Base-by-base conservation (phyloP, 2,888 invertebrate species). In the Xylophagus ater region DNA sequence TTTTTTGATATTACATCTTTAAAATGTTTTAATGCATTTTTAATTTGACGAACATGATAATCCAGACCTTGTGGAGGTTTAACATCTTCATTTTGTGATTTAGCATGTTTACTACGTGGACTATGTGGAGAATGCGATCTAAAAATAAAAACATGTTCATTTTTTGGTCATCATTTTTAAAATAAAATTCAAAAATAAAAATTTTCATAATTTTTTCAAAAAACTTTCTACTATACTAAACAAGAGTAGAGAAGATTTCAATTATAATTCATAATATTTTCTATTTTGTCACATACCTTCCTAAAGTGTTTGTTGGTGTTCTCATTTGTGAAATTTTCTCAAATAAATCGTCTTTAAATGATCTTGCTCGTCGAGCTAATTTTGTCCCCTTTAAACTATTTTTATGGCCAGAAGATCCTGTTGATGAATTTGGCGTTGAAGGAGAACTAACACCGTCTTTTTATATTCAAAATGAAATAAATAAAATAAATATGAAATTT, bases 321-420 rank as follows among this genome's bases (percentile, higher is more conserved):
- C 88, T 79, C 81, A 89, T 88, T 66, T 86, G 82, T 51, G 84
- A 85, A 63, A 89, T 78, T 66, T 86, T 86, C 65, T 88, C 87
- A 60, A 89, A 74, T 57, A 90, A 76, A 68, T 89, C 89, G 74
- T 89, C 88, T 70, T 89, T 90, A 69, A 90, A 89, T 49, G 87
- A 87, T 53, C 88, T 78, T 47, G 89, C 89, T 49, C 89, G 76
- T 50, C 86, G 72, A 42, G 88, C 87, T 67, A 89, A 72, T 66
- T 86, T 86, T 51, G 83, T 86, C 58, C 85, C 81, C 59, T 83
- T 82, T 64, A 80, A 68, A 47, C 78, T 79, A 51, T 81, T 78
- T 59, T 83, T 83, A 59, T 79, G 79, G 41, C 81, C 82, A 49
- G 63, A 63, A 25, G 60, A 54, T 40, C 47, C 49, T 43, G 37